Base-by-base conservation (phyloP, 2,888 invertebrate genomes). In the Iphiclides podalirius region DNA sequence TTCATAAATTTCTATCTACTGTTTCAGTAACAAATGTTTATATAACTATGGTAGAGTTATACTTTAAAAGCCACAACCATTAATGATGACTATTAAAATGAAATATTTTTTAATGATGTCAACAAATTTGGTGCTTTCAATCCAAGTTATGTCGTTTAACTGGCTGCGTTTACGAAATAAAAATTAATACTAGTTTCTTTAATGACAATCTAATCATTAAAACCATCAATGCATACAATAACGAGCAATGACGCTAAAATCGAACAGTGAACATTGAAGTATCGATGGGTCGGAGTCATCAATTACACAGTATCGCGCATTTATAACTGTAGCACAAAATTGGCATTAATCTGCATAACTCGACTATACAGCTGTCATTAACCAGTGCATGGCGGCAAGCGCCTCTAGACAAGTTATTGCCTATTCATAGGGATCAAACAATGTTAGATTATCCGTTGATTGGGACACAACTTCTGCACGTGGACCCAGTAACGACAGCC, bases 291-390 rank as follows among this genome's bases (percentile, higher is more conserved):
- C 31, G 17, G 33, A 40, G 39, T 49, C 38, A 40, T 38, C 52
- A 36, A 49, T 52, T 54, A 46, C 52, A 41, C 16, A 37, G 33
- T 13, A 33, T 28, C 8, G 28, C 31, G 54, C 55, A 57, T 58
- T 57, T 57, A 60, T 60, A 59, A 57, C 58, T 61, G 63, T 61
- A 62, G 63, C 64, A 64, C 70, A 66, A 71, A 79, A 78, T 75
- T 75, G 77, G 70, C 70, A 70, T 73, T 70, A 70, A 79, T 79
- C 73, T 77, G 63, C 77, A 76, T 76, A 75, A 72, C 74, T 74
- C 66, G 65, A 66, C 72, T 64, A 70, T 73, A 72, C 71, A 75
- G 64, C 72, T 73, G 74, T 75, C 75, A 78, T 79, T 79, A 78
- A 75, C 66, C 67, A 67, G 76, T 75, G 73, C 73, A 72, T 65